A percentile compares a stretch with the other conserved stretches of the same genome.
These are phyloP conservation scores for Gymnoscopelus braueri DNA, from an alignment of 2,797 vertebrate species.

Conservation along the genomic window DNA sequence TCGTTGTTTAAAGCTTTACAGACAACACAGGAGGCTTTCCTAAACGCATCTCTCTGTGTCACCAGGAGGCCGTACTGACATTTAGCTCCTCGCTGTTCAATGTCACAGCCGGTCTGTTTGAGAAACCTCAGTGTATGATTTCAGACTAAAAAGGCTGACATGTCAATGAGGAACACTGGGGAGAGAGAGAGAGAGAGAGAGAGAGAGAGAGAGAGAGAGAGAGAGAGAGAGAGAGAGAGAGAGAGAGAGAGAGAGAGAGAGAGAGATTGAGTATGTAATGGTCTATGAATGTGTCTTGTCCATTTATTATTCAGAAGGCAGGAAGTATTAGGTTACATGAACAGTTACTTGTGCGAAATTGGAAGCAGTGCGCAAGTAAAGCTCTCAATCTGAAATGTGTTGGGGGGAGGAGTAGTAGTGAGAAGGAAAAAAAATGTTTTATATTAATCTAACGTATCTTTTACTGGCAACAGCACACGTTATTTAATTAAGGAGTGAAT, in stretches of 20 bases:
- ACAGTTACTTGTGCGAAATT: slow-evolving; percentile 40
- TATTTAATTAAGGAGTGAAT: too few species aligned
- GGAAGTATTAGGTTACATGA: slow-evolving; percentile 73
- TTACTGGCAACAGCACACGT: too few species aligned
- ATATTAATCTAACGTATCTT: too few species aligned
- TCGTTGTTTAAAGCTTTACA: too few species aligned
- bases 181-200: slow-evolving; percentile 11
- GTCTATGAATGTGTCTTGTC: slow-evolving; percentile 56
- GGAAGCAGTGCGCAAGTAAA: background rate
- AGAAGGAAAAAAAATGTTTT: too few species aligned
- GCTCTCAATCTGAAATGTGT: slow-evolving; percentile 1
- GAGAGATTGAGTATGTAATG: slow-evolving; percentile 53
- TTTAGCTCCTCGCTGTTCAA: slow-evolving; percentile 2
- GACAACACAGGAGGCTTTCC: background rate
- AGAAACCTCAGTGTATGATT: slow-evolving; percentile 29
- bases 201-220: slow-evolving; percentile 8
- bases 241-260: slow-evolving; percentile 21
- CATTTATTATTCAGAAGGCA: slow-evolving; percentile 80
- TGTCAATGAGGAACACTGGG: slow-evolving; percentile 14
- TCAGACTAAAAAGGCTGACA: slow-evolving; percentile 47
- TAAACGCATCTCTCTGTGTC: background rate
- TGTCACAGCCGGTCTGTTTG: slow-evolving; percentile 3
- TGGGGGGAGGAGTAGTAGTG: background rate
- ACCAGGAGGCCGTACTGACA: background rate
- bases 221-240: slow-evolving; percentile 26